Evolutionary conservation across 2,888 invertebrate genomes (phyloP).

Genomic region (Nebria brevicollis): DNA sequence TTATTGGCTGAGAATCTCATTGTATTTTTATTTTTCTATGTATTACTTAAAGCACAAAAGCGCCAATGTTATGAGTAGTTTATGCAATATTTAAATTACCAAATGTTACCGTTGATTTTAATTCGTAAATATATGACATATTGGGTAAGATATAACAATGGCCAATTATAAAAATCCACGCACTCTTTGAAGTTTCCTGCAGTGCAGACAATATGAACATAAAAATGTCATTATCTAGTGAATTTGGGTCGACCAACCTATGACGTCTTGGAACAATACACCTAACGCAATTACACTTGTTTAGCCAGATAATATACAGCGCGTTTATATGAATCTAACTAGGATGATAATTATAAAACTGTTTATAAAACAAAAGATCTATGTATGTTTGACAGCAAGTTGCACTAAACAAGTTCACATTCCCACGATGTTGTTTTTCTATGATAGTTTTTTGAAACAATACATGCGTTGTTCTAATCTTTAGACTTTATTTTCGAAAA

Average conservation of each 20-base stretch:
- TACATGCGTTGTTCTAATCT: constrained; percentile 2
- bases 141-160: background rate
- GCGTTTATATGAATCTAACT: background rate
- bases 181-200: background rate
- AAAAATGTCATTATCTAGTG: constrained; percentile 15
- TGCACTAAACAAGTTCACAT: constrained; percentile 8
- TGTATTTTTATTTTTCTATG: too few relatives aligned
- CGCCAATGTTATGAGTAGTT: too few relatives aligned
- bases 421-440: constrained; percentile 3
- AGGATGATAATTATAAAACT: constrained; percentile 5
- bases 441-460: background rate
- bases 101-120: background rate
- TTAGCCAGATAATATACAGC: background rate
- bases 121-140: background rate
- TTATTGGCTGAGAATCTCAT: too few relatives aligned
- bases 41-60: too few relatives aligned
- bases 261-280: constrained; percentile 16
- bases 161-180: background rate
- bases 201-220: constrained; percentile 6
- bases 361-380: constrained; percentile 10
- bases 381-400: background rate
- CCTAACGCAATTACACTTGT: background rate
- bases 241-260: constrained; percentile 2
- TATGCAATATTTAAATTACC: too few relatives aligned
- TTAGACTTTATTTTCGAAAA: background rate